Evolutionary conservation across 2,888 invertebrate species (phyloP), one percentile per base, ranked within the genome.

Genomic region (Epirrita christyi): DNA sequence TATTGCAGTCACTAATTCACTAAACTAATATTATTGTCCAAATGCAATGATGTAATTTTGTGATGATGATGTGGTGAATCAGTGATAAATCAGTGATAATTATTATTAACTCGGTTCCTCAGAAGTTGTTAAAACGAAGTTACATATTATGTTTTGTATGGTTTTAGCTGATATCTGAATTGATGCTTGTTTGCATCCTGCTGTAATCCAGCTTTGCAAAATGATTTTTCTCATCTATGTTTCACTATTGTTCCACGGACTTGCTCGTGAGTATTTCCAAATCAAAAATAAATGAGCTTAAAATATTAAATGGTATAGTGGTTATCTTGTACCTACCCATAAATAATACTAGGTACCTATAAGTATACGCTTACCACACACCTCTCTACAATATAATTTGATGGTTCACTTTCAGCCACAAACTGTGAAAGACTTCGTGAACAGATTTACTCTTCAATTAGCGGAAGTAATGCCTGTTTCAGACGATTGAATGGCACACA

Each of bases 401-500:
- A 13, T 21, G 27, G 0, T 36, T 50, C 11, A 9, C 8, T 78
- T 82, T 45, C 68, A 94, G 94, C 73, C 55, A 78, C 63, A 37
- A 48, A 77, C 70, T 85, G 91, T 49, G 93, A 94, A 73, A 92
- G 96, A 70, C 93, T 95, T n/a, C 95, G 94, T 78, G 95, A 96
- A 75, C 95, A 95, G 88, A 97, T 98, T 92, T 98, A 97, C 76
- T 94, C 94, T 68, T 85, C 94, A 9, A 94, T 98, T 51, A 92
- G 93, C 68, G 96, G 95, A 44, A 93, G 94, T 43, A 93, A 94
- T 55, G 95, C 96, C 49, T 99, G 99, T 90, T 98, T 98, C 80
- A 94, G 98, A 64, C 93, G 98, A 61, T 89, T 99, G 63, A 99
- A 99, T 93, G 98, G 96, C 56, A 99, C 99, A 9, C 97, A 98